phyloP scores from a whole-genome alignment of 1,140 invertebrate species.

The Wiebesia pumilae region DNA sequence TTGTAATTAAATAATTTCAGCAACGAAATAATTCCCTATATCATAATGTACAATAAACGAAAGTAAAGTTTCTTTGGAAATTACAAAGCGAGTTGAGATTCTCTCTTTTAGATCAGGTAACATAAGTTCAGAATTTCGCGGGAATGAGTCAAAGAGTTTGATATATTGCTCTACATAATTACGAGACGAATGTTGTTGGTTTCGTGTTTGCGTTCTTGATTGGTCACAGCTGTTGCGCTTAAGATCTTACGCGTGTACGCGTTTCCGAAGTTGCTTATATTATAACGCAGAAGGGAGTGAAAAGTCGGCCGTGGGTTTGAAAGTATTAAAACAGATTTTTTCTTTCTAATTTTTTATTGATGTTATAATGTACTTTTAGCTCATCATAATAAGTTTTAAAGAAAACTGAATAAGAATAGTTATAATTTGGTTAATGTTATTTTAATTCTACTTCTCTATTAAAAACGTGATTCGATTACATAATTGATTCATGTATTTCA shows the following conservation, averaged over 20 bases:
- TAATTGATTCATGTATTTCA: not conserved
- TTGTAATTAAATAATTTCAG: conserved; percentile 24
- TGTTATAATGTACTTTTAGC: not conserved
- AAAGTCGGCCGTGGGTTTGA: not conserved
- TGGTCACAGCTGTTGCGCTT: conserved; percentile 47
- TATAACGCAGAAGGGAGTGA: not conserved
- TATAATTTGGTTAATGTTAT: not conserved
- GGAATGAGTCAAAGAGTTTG: conserved; percentile 45
- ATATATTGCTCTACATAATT: conserved; percentile 52
- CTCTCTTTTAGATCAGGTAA: conserved; percentile 21
- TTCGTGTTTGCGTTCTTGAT: not conserved
- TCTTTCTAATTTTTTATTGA: conserved; percentile 2
- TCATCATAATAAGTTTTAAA: not conserved
- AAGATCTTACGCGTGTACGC: conserved; percentile 37
- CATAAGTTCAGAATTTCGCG: conserved; percentile 46
- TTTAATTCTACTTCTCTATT: not conserved
- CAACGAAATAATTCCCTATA: not conserved
- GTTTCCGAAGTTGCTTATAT: conserved; percentile 40
- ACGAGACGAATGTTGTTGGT: conserved; percentile 37
- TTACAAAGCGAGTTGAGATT: conserved; percentile 3
- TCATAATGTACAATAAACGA: conserved; percentile 40
- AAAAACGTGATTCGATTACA: not conserved
- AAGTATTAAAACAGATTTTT: conserved; percentile 20
- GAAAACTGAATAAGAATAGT: not conserved
- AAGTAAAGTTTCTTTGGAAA: conserved; percentile 42